A percentile compares a stretch with the other conserved stretches of the same genome.
Conservation (phyloP, 2,888 invertebrate species). For the Hirtodrosophila trivittata region DNA sequence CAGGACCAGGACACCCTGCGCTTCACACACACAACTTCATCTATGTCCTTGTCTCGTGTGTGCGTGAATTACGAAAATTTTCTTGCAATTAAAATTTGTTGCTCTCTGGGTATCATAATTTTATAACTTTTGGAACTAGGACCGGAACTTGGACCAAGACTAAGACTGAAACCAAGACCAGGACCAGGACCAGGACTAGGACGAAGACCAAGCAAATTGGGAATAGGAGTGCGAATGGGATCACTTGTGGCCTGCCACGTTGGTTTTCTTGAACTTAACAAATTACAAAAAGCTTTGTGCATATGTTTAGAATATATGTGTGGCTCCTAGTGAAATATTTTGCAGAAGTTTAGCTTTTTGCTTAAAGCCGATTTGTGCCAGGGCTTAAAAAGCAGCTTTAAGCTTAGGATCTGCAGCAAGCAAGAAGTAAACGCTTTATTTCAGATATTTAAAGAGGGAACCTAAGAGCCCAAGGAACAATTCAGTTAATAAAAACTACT, state of each 20-base stretch:
- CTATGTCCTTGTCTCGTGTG: constrained; percentile 37
- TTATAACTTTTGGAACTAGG: constrained; percentile 63
- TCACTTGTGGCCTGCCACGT: not conserved
- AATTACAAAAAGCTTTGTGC: constrained; percentile 60
- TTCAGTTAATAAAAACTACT: no score
- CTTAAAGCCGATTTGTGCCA: not conserved
- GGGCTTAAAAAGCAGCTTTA: not conserved
- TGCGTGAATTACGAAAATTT: constrained; percentile 67
- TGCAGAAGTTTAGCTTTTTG: constrained; percentile 23
- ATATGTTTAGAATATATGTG: constrained; percentile 56
- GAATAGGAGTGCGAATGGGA: not conserved
- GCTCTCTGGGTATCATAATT: constrained; percentile 76
- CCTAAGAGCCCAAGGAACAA: no score
- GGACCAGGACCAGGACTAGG: not conserved
- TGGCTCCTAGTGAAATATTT: constrained; percentile 54
- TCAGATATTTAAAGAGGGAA: no score
- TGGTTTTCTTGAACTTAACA: constrained; percentile 45
- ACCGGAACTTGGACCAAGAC: not conserved
- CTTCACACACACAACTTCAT: constrained; percentile 13
- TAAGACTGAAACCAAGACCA: constrained; percentile 18
- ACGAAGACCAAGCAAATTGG: not conserved
- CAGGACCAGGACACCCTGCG: not conserved
- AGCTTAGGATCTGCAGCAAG: constrained; percentile 1
- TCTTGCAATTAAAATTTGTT: constrained; percentile 78
- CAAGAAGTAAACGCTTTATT: not conserved